Conservation (phyloP, 1,140 invertebrate genomes). For the Papilio polyxenes region DNA sequence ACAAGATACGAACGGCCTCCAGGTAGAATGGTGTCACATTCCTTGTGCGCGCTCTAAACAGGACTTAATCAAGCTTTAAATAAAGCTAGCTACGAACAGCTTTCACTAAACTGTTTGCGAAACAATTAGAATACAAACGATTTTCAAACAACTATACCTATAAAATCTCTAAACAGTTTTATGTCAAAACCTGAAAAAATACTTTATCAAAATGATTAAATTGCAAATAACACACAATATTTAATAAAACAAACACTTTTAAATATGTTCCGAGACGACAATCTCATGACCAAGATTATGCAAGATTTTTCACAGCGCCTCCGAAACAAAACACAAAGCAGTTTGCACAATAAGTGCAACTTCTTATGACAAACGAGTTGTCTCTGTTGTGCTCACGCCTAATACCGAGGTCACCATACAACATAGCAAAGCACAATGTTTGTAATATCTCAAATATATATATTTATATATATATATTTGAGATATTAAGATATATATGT, state of each 20-base stretch:
- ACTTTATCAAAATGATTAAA: too few species aligned
- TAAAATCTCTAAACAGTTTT: too few species aligned
- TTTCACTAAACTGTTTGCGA: constrained; percentile 29
- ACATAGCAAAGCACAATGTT: constrained; percentile 45
- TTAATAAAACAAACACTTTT: neutral
- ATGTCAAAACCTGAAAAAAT: too few species aligned
- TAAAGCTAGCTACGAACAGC: constrained; percentile 28
- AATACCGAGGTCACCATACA: constrained; percentile 29
- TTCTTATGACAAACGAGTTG: constrained; percentile 48
- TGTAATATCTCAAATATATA: too few species aligned
- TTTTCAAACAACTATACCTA: neutral
- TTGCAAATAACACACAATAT: neutral
- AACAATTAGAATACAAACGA: constrained; percentile 15
- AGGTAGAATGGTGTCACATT: constrained; percentile 37
- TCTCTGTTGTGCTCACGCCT: constrained; percentile 42
- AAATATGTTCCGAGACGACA: constrained; percentile 7
- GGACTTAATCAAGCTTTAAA: constrained; percentile 29
- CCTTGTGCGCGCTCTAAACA: constrained; percentile 8
- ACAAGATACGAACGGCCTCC: constrained; percentile 17
- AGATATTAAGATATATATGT: too few species aligned
- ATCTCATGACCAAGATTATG: constrained; percentile 43
- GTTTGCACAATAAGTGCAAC: constrained; percentile 47
- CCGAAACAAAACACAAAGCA: constrained; percentile 46
- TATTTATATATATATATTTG: too few species aligned
- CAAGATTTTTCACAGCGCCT: constrained; percentile 45